Conservation (phyloP, 1,140 invertebrate species). For the Halictus rubicundus region DNA sequence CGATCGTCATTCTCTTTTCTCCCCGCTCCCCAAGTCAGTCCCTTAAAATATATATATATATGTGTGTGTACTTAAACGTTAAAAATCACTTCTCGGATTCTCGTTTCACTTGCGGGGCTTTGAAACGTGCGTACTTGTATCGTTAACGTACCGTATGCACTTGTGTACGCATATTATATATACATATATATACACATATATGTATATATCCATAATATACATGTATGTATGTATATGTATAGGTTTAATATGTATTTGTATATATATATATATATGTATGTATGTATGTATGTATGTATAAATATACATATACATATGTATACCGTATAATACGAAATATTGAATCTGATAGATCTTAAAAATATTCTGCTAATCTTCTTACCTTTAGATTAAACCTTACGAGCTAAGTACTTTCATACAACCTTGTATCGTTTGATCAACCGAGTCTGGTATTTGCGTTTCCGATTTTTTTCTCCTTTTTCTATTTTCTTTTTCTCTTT, state of each 20-base stretch:
- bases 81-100: slow-evolving; percentile 44
- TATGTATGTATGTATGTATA: slow-evolving; percentile 55
- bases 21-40: slow-evolving; percentile 12
- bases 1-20: too few relatives aligned
- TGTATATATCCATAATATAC: slow-evolving; percentile 36
- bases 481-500: slow-evolving; percentile 42
- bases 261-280: slow-evolving; percentile 45
- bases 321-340: slow-evolving; percentile 74
- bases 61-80: slow-evolving; percentile 29
- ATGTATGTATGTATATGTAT: slow-evolving; percentile 43
- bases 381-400: slow-evolving; percentile 71
- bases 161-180: too few relatives aligned
- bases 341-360: slow-evolving; percentile 78
- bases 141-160: too few relatives aligned
- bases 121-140: slow-evolving; percentile 23
- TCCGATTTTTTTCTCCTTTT: slow-evolving; percentile 4
- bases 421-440: slow-evolving; percentile 74
- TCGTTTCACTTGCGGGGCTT: slow-evolving; percentile 18
- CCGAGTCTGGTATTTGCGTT: slow-evolving; percentile 49
- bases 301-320: slow-evolving; percentile 44
- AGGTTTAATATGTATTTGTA: slow-evolving; percentile 39
- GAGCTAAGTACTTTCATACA: slow-evolving; percentile 79
- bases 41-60: slow-evolving; percentile 27
- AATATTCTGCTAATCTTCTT: slow-evolving; percentile 77
- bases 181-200: too few relatives aligned